Percentiles rank a stretch among this genome's conserved stretches.
These are phyloP conservation scores for Cheumatopsyche charites DNA, from an alignment of 1,140 invertebrate genomes.

Conservation along the genomic window DNA sequence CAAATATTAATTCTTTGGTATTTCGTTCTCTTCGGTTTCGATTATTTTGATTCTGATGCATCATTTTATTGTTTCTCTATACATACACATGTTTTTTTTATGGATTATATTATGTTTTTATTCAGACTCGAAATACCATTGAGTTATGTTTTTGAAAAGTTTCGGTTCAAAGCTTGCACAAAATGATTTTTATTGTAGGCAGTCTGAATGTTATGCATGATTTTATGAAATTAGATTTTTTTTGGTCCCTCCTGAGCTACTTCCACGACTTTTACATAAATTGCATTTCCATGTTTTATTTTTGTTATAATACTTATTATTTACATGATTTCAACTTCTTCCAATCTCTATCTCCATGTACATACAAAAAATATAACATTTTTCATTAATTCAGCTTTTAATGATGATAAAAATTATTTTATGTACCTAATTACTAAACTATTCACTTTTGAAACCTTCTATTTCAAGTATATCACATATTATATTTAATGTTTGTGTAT, in stretches of 20 bases:
- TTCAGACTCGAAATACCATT: neutral
- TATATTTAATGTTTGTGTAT: constrained; percentile 25
- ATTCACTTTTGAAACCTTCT: no score
- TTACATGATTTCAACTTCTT: no score
- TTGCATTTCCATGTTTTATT: neutral
- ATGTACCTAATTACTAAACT: no score
- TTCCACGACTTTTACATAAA: no score
- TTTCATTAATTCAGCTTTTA: no score
- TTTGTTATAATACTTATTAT: no score
- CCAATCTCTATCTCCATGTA: no score
- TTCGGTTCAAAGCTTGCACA: constrained; percentile 16
- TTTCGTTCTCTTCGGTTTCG: constrained; percentile 11
- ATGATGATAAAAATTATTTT: no score
- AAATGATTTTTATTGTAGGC: constrained; percentile 12
- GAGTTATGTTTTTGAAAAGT: neutral
- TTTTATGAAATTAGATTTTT: constrained; percentile 17
- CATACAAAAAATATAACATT: no score
- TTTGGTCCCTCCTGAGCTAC: neutral
- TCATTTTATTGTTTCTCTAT: no score
- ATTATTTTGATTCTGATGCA: constrained; percentile 6
- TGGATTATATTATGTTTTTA: no score
- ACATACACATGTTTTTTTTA: neutral
- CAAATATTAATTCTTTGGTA: constrained; percentile 29
- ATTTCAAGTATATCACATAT: no score
- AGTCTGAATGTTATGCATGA: constrained; percentile 16